Base-by-base conservation (phyloP, 1,140 invertebrate species). In the Papilio aristodemus region DNA sequence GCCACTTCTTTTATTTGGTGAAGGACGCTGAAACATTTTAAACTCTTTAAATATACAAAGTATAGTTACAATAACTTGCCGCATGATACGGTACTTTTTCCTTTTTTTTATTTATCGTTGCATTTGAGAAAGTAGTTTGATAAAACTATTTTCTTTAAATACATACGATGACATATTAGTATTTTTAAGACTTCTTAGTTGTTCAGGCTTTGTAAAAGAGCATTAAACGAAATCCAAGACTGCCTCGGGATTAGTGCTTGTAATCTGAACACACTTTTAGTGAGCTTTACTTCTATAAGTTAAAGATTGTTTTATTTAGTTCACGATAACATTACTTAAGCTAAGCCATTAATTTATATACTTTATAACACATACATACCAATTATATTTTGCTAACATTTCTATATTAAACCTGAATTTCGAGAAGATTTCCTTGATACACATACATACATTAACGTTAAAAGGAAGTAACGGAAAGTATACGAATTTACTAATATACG, bases 221-320 rank as follows among this genome's bases (percentile, higher is more conserved):
- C 17, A 43, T 43, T 43, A 50, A 32, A 32, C 27, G 2, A 32
- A 25, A 9, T 50, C 46, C 9, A 50, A 22, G 17, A 50, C 9
- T 50, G 8, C 22, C 19, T 2, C 46, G 10, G 19, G 46, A 54
- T 54, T 54, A 54, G 46, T 22, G 3, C 8, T 54, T 22, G 19
- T 25, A 46, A 22, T 54, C 46, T 54, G 10, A 4, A 3, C 13
- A 22, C 22, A 54, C 17, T 54, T 22, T 22, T 54, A 54, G 43
- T 2, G 4, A 19, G 6, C 9, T 14, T 22, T 32, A 32, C 27
- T 6, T 32, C 27, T 6, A 3, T 11, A 54, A 54, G 19, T 54
- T 25, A 54, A 54, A 54, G 46, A 54, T 25, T 54, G 46, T 25
- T 19, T 22, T 54, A 54, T 54, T 54, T 22, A 54, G 19, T 25